Evolutionary conservation across 2,888 invertebrate species (phyloP).

Genomic region (Polydrusus pterygomalis): DNA sequence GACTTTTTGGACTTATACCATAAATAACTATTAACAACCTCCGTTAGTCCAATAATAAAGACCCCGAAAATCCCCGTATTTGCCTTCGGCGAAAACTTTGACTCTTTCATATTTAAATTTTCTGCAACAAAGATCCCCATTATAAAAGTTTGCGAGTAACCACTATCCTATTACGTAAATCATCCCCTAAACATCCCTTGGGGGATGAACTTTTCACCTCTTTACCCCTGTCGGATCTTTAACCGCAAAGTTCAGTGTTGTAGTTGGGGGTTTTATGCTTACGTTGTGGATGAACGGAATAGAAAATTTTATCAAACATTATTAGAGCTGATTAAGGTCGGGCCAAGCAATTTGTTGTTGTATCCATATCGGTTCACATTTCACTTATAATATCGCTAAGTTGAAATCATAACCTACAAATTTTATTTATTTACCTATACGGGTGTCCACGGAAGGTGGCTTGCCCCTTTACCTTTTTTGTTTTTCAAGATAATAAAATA

Average conservation of each 20-base stretch:
- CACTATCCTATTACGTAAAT: slow-evolving; percentile 30
- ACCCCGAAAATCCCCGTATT: not conserved
- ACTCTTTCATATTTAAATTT: slow-evolving; percentile 22
- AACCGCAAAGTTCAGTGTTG: slow-evolving; percentile 24
- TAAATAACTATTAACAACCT: not conserved
- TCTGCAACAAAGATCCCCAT: slow-evolving; percentile 24
- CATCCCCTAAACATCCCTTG: slow-evolving; percentile 4
- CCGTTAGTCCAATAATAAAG: no score
- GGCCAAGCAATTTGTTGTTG: no score
- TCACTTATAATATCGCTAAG: no score
- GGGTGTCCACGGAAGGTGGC: no score
- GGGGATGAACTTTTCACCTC: slow-evolving; percentile 22
- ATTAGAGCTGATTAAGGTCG: no score
- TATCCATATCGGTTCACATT: no score
- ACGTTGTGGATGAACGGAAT: not conserved
- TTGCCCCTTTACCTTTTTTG: no score
- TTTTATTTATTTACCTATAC: no score
- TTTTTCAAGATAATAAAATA: no score
- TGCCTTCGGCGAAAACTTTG: not conserved
- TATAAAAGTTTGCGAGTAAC: slow-evolving; percentile 26
- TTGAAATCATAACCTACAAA: no score
- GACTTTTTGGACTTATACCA: no score
- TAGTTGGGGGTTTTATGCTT: slow-evolving; percentile 1
- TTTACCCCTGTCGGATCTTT: not conserved
- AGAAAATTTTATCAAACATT: no score